Evolutionary conservation across 2,888 invertebrate species (phyloP).

Genomic region (Plagodis dolabraria): DNA sequence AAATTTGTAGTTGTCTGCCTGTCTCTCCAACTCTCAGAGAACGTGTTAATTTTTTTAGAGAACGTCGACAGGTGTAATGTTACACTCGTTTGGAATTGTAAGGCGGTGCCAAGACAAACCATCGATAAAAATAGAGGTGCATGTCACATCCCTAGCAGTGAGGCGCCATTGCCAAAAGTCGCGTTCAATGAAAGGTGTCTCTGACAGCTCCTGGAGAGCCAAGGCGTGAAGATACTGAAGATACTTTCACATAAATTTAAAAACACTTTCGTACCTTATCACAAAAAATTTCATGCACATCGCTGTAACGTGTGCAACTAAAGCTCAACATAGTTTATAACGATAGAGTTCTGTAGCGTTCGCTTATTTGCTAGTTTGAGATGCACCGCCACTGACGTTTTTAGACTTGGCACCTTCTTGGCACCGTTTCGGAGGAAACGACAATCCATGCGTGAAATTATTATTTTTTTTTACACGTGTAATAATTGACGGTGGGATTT

Average conservation of each 20-base stretch:
- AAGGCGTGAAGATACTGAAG: slow-evolving; percentile 19
- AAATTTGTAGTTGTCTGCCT: slow-evolving; percentile 28
- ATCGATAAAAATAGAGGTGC: slow-evolving; percentile 36
- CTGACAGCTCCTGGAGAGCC: slow-evolving; percentile 46
- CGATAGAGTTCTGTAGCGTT: slow-evolving; percentile 8
- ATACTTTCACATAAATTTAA: neutral
- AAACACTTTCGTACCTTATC: slow-evolving; percentile 14
- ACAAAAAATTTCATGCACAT: neutral
- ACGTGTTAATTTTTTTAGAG: slow-evolving; percentile 18
- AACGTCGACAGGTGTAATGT: slow-evolving; percentile 35
- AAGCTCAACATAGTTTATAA: slow-evolving; percentile 2
- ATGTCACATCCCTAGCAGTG: slow-evolving; percentile 45
- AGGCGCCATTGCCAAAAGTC: slow-evolving; percentile 75
- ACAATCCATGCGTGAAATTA: slow-evolving; percentile 38
- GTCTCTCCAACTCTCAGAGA: slow-evolving; percentile 19
- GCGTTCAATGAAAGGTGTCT: slow-evolving; percentile 61
- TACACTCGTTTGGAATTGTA: slow-evolving; percentile 35
- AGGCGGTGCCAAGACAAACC: slow-evolving; percentile 35
- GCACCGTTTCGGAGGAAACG: slow-evolving; percentile 32
- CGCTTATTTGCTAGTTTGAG: slow-evolving; percentile 44
- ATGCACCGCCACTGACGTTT: slow-evolving; percentile 56
- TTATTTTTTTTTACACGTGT: slow-evolving; percentile 29
- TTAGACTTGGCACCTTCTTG: slow-evolving; percentile 58
- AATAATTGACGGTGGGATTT: slow-evolving; percentile 28
- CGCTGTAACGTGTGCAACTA: neutral